phyloP scores from a whole-genome alignment of 2,113 vertebrate genomes.

The Pyxicephalus adspersus region DNA sequence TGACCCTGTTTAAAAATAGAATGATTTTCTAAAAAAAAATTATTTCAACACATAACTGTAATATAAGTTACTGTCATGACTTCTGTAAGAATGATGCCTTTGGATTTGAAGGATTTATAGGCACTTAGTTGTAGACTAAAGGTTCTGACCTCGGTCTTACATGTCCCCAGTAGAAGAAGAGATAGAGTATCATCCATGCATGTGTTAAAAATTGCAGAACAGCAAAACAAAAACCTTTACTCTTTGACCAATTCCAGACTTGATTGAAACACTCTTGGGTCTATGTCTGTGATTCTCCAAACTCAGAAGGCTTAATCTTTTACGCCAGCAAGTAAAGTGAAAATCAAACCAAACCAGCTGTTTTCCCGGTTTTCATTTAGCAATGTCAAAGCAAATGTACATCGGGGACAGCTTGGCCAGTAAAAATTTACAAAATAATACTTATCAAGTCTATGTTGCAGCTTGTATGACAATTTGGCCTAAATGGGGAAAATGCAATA shows the following conservation, averaged over 20 bases:
- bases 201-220: constrained; percentile 7
- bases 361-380: constrained; percentile 28
- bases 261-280: constrained; percentile 26
- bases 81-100: background rate
- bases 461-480: background rate
- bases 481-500: background rate
- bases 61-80: background rate
- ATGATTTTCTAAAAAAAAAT: background rate
- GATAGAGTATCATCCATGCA: constrained; percentile 35
- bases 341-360: constrained; percentile 32
- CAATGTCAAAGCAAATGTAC: constrained; percentile 19
- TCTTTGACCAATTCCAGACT: background rate
- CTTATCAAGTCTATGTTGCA: background rate
- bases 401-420: background rate
- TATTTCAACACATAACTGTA: background rate
- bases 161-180: constrained; percentile 5
- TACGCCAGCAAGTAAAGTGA: background rate
- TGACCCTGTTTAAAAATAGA: background rate
- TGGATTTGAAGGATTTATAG: background rate
- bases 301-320: constrained; percentile 46
- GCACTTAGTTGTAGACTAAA: background rate
- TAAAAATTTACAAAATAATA: background rate
- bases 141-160: background rate
- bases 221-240: constrained; percentile 5
- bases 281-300: constrained; percentile 38